These are phyloP conservation scores for Phyto melanocephala DNA, from an alignment of 2,888 invertebrate genomes.

Conservation along the genomic window DNA sequence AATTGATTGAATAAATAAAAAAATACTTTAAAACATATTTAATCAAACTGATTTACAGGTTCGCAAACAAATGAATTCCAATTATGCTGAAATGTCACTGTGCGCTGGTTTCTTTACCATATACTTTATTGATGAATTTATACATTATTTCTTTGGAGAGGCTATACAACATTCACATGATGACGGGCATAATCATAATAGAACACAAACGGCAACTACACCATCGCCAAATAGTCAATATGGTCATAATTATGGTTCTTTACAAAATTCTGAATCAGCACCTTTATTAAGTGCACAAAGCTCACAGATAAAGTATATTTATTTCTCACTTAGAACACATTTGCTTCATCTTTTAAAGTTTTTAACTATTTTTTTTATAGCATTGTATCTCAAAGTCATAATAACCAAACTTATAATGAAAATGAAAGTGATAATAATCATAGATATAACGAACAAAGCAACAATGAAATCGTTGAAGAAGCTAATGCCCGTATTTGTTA, in stretches of 20 bases:
- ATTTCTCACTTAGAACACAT: neutral
- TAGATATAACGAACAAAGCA: conserved; percentile 53
- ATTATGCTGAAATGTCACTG: conserved; percentile 83
- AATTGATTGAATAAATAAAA: too few species aligned
- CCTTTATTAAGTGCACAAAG: conserved; percentile 60
- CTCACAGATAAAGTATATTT: conserved; percentile 25
- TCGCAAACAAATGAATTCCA: conserved; percentile 81
- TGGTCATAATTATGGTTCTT: conserved; percentile 70
- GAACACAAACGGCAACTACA: conserved; percentile 9
- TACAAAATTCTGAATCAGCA: conserved; percentile 67
- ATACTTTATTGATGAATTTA: conserved; percentile 86
- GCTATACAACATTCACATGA: conserved; percentile 72
- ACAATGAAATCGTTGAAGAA: conserved; percentile 70
- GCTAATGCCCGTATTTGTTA: conserved; percentile 81
- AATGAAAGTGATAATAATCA: neutral
- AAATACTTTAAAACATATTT: too few species aligned
- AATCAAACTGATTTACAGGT: conserved; percentile 72
- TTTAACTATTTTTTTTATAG: neutral
- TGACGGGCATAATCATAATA: conserved; percentile 21
- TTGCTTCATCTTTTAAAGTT: too few species aligned
- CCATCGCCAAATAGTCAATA: conserved; percentile 2
- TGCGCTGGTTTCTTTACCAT: conserved; percentile 86
- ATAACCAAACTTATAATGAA: neutral
- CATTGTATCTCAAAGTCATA: neutral
- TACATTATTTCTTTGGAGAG: conserved; percentile 83